Evolutionary conservation across 2,888 invertebrate genomes (phyloP).

Genomic region (Eudasyphora cyanicolor): DNA sequence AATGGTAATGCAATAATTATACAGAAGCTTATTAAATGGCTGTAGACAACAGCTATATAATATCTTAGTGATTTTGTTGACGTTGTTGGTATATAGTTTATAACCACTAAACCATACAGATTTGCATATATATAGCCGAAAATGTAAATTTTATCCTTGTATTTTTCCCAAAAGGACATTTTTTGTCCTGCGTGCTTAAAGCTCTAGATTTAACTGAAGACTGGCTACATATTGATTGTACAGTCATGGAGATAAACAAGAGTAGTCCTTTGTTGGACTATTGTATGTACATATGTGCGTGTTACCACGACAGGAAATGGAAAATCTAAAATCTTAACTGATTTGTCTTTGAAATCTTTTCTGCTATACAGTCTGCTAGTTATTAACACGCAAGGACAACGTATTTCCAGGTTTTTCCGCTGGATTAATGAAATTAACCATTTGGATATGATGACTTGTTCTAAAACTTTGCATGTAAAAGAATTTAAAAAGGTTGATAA

Average conservation of each 20-base stretch:
- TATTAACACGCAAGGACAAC: neutral
- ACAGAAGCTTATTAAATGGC: conserved; percentile 69
- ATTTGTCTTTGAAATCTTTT: neutral
- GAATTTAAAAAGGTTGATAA: too few relatives aligned
- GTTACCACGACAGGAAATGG: neutral
- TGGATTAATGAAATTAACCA: too few relatives aligned
- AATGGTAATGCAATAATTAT: conserved; percentile 70
- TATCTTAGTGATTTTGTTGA: conserved; percentile 53
- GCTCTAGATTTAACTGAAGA: neutral
- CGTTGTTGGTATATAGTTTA: conserved; percentile 71
- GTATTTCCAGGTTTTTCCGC: neutral
- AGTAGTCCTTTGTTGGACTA: neutral
- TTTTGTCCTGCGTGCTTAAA: neutral
- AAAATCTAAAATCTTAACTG: neutral
- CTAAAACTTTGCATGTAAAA: too few relatives aligned
- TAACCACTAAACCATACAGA: conserved; percentile 71
- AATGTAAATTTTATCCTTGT: conserved; percentile 70
- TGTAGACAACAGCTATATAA: conserved; percentile 65
- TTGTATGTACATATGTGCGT: neutral
- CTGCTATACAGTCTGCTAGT: neutral
- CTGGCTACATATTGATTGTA: too few relatives aligned
- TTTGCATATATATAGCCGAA: conserved; percentile 74
- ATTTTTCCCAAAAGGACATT: conserved; percentile 71
- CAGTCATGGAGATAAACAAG: neutral
- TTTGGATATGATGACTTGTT: too few relatives aligned